phyloP scores from a whole-genome alignment of 2,113 vertebrate genomes.

The Cyanocitta stelleri region DNA sequence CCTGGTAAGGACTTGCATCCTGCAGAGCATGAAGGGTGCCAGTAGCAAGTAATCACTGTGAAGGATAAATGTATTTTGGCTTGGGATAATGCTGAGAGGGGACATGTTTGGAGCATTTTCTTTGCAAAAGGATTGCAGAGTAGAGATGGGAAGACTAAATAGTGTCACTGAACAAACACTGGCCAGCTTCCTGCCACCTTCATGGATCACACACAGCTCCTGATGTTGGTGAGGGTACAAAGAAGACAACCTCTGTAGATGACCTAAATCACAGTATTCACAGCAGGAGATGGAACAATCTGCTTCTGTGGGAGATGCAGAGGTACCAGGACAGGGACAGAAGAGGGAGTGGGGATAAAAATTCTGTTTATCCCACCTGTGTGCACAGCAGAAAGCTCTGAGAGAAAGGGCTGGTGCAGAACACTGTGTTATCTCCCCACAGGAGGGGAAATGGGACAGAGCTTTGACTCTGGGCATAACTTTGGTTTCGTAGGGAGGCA shows the following conservation, averaged over 20 bases:
- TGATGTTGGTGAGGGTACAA: background rate
- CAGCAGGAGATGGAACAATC: background rate
- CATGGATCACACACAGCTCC: background rate
- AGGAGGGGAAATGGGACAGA: background rate
- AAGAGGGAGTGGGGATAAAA: background rate
- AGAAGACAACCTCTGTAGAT: background rate
- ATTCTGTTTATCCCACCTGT: background rate
- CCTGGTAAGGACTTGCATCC: background rate
- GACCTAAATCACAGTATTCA: background rate
- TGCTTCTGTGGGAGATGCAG: background rate
- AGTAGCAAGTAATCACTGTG: background rate
- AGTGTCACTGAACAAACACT: background rate
- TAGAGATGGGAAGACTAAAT: background rate
- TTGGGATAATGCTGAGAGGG: background rate
- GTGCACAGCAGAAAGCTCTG: background rate
- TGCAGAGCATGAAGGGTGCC: background rate
- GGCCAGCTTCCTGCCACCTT: background rate
- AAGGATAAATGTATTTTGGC: background rate
- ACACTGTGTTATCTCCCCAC: background rate
- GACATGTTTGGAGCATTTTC: background rate
- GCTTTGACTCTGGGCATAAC: background rate
- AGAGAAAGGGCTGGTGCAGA: background rate
- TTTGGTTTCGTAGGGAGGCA: fast-evolving
- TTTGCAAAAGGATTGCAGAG: background rate
- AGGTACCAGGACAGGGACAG: background rate